A percentile compares a stretch with the other conserved stretches of the same genome.
These are phyloP conservation scores for Dicentrarchus labrax DNA, from an alignment of 2,113 vertebrate genomes.

Conservation along the genomic window DNA sequence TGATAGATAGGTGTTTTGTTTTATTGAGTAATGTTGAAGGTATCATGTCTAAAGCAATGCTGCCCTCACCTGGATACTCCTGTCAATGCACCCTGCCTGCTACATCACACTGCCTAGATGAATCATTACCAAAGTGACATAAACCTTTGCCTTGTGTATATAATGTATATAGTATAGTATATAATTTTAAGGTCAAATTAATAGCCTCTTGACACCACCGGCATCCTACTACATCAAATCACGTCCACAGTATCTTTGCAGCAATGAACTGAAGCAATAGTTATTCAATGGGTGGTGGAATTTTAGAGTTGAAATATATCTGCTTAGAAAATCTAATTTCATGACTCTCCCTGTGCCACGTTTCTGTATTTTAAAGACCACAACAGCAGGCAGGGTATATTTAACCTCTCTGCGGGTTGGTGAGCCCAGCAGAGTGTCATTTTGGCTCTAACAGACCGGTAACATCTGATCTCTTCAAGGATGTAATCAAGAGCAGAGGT, in stretches of 20 bases:
- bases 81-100: constrained; percentile 23
- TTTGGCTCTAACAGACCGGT: constrained; percentile 22
- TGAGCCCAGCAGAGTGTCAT: constrained; percentile 5
- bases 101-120: not conserved
- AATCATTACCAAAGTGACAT: constrained; percentile 24
- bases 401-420: constrained; percentile 13
- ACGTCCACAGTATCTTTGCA: not conserved
- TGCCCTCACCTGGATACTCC: constrained; percentile 71
- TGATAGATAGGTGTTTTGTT: constrained; percentile 38
- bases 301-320: constrained; percentile 29
- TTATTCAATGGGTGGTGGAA: not conserved
- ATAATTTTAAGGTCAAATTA: constrained; percentile 17
- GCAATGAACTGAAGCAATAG: not conserved
- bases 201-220: not conserved
- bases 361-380: constrained; percentile 18
- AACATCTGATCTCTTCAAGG: constrained; percentile 52
- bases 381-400: not conserved
- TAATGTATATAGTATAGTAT: not conserved
- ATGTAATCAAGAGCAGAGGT: constrained; percentile 53
- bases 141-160: constrained; percentile 30
- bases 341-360: not conserved
- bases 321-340: constrained; percentile 3
- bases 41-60: constrained; percentile 57
- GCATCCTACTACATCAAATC: not conserved
- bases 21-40: not conserved